phyloP scores from a whole-genome alignment of 2,113 vertebrate genomes.

The Gymnogyps californianus region DNA sequence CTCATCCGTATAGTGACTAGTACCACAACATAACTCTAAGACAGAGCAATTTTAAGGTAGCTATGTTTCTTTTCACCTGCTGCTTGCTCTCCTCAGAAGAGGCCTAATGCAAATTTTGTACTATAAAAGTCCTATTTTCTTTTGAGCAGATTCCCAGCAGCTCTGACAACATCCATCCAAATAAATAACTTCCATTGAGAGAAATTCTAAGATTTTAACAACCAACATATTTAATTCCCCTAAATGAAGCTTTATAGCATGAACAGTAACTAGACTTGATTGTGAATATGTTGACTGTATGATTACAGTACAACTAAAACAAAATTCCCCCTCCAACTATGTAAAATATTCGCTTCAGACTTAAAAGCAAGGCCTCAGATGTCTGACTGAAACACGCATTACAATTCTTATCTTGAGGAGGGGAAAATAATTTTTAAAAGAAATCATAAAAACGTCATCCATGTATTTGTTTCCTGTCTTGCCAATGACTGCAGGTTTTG shows the following conservation, averaged over 20 bases:
- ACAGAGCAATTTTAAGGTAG: not conserved
- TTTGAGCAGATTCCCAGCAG: not conserved
- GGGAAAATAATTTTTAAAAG: not conserved
- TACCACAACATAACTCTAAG: not conserved
- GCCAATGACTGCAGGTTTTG: not conserved
- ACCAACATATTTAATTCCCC: not conserved
- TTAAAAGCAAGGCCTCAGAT: constrained; percentile 15
- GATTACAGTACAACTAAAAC: not conserved
- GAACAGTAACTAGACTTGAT: constrained; percentile 8
- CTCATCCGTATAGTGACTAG: not conserved
- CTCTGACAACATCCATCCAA: not conserved
- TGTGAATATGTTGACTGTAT: not conserved
- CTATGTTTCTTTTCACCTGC: not conserved
- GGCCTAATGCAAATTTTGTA: not conserved
- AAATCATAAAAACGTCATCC: not conserved
- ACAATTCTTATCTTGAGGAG: not conserved
- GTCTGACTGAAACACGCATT: not conserved
- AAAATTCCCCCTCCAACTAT: constrained; percentile 13
- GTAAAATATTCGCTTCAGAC: constrained; percentile 2
- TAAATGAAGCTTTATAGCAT: constrained; percentile 35
- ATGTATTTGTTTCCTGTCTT: not conserved
- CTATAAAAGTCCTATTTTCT: not conserved
- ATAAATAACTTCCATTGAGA: not conserved
- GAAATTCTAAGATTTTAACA: not conserved
- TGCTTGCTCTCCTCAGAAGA: not conserved